Conservation (phyloP, 2,113 vertebrate genomes). For the Arothron firmamentum region DNA sequence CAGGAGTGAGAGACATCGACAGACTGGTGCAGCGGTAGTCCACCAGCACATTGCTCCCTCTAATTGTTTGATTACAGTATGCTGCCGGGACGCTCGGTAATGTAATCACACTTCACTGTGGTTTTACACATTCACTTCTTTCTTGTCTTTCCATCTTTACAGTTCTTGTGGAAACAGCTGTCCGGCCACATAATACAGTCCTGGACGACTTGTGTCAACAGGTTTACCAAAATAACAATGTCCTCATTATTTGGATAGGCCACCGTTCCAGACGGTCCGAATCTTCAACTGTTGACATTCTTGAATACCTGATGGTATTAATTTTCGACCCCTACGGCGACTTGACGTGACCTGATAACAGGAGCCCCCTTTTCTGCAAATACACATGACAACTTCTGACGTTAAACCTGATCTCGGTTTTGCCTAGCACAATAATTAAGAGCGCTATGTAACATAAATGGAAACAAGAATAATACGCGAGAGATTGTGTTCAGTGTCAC, state of each 20-base stretch:
- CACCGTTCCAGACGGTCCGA: slow-evolving; percentile 78
- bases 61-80: slow-evolving; percentile 62
- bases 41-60: slow-evolving; percentile 43
- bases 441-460: slow-evolving; percentile 51
- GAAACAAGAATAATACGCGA: slow-evolving; percentile 57
- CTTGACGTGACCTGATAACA: slow-evolving; percentile 65
- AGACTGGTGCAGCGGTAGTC: slow-evolving; percentile 53
- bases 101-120: slow-evolving; percentile 49
- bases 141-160: slow-evolving; percentile 31
- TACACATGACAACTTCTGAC: slow-evolving; percentile 61
- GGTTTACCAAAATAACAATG: slow-evolving; percentile 81
- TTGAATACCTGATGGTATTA: slow-evolving; percentile 66
- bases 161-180: slow-evolving; percentile 67
- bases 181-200: slow-evolving; percentile 61
- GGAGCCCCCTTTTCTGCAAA: slow-evolving; percentile 61
- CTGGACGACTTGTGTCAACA: slow-evolving; percentile 73
- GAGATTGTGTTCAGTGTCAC: slow-evolving; percentile 43
- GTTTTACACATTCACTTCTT: slow-evolving; percentile 38
- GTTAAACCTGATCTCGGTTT: slow-evolving; percentile 52
- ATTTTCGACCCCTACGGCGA: slow-evolving; percentile 60
- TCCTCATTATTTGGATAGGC: slow-evolving; percentile 81
- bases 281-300: slow-evolving; percentile 71
- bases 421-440: slow-evolving; percentile 63
- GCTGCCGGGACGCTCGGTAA: slow-evolving; percentile 48
- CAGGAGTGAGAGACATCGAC: slow-evolving; percentile 31